Percentiles rank a stretch among this genome's conserved stretches.
Conservation (phyloP, 1,140 invertebrate species). For the Lordiphosa clarofinis region DNA sequence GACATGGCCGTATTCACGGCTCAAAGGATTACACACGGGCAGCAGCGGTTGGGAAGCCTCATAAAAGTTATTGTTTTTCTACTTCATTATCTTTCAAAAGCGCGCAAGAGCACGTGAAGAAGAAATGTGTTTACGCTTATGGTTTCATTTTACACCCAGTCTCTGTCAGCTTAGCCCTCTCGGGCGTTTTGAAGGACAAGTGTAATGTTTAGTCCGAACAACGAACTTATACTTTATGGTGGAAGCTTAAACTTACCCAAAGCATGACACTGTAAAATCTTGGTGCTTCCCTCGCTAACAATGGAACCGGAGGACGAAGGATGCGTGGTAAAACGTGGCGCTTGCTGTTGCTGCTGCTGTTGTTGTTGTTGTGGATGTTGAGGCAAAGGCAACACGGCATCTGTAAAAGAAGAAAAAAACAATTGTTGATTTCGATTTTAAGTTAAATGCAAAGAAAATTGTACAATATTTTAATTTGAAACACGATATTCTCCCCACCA, state of each 20-base stretch:
- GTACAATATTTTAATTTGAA: too few species aligned
- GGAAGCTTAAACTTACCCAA: constrained; percentile 84
- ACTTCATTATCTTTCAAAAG: constrained; percentile 77
- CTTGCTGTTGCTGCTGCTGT: constrained; percentile 82
- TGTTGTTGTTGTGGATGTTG: constrained; percentile 26
- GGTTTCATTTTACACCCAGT: constrained; percentile 66
- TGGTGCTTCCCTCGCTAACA: constrained; percentile 91
- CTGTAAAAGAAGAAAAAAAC: not conserved
- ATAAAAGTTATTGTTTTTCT: constrained; percentile 79
- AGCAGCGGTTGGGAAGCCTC: constrained; percentile 69
- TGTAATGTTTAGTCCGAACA: constrained; percentile 55
- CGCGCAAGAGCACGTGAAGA: constrained; percentile 11
- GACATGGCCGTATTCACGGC: constrained; percentile 20
- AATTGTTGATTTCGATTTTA: too few species aligned
- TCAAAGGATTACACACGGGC: constrained; percentile 62
- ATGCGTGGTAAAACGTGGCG: constrained; percentile 90
- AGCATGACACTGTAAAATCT: constrained; percentile 93
- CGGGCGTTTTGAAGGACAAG: constrained; percentile 58
- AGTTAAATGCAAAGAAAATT: too few species aligned
- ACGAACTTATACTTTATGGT: constrained; percentile 13
- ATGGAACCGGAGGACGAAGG: constrained; percentile 90
- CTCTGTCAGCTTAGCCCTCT: constrained; percentile 34
- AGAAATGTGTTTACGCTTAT: constrained; percentile 64
- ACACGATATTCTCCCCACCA: too few species aligned
- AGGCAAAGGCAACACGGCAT: constrained; percentile 9